Evolutionary conservation across 2,113 vertebrate species (phyloP).

Genomic region (Myocastor coypus): DNA sequence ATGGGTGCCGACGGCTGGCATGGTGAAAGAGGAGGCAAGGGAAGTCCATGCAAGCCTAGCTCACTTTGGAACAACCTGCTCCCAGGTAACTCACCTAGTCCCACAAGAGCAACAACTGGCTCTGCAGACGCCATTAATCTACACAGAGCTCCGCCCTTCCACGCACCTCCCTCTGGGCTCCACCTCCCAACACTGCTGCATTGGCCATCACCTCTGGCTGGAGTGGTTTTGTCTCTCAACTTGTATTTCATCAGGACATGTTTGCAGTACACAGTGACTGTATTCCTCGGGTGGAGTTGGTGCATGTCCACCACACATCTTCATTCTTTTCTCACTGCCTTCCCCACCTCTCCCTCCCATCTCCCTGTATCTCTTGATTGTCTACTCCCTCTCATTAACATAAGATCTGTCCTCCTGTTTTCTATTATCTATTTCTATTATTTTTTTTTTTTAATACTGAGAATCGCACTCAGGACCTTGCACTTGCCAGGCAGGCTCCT

Average conservation of each 20-base stretch:
- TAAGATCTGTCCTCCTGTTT: background rate
- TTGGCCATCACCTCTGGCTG: background rate
- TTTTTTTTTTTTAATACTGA: no score
- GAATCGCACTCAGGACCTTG: no score
- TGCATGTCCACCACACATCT: background rate
- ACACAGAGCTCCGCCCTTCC: background rate
- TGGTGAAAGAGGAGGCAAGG: background rate
- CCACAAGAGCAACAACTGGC: background rate
- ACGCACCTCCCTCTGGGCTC: background rate
- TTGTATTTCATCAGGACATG: background rate
- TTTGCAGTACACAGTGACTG: background rate
- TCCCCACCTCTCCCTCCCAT: background rate
- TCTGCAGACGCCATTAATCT: background rate
- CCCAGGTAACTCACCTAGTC: background rate
- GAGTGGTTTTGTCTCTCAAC: background rate
- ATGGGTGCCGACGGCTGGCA: background rate
- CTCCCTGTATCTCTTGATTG: background rate
- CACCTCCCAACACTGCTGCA: background rate
- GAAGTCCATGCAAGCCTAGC: background rate
- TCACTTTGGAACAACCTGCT: background rate
- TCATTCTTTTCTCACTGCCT: background rate
- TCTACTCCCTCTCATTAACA: background rate
- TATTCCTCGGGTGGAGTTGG: background rate
- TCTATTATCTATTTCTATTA: background rate
- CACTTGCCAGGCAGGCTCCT: background rate